Conservation (phyloP, 1,140 invertebrate genomes). For the Matsumurasca onukii region DNA sequence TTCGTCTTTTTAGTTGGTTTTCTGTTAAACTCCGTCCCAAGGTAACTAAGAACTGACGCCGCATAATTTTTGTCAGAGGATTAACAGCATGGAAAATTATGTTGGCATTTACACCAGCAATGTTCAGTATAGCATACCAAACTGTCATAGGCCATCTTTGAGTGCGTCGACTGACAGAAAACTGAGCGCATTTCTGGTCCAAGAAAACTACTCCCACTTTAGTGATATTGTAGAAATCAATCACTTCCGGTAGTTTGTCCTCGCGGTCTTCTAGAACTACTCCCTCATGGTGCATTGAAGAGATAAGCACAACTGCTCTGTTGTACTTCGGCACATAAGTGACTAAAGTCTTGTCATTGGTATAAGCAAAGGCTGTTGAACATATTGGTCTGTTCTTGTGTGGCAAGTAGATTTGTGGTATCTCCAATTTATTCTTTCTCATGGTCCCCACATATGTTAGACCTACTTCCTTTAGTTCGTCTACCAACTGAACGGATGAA, state of each 20-base stretch:
- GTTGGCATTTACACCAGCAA: slow-evolving; percentile 38
- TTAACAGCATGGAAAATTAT: slow-evolving; percentile 21
- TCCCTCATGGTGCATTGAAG: slow-evolving; percentile 44
- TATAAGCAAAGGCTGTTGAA: slow-evolving; percentile 33
- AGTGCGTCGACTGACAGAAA: slow-evolving; percentile 37
- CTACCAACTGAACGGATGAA: slow-evolving; percentile 45
- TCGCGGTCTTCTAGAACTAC: slow-evolving; percentile 34
- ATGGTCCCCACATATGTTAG: slow-evolving; percentile 50
- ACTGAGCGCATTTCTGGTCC: slow-evolving; percentile 42
- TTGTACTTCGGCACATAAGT: slow-evolving; percentile 37
- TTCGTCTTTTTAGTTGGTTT: neutral
- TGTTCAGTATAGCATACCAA: slow-evolving; percentile 42
- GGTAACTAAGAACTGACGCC: neutral
- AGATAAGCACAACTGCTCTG: slow-evolving; percentile 35
- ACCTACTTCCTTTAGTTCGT: slow-evolving; percentile 42
- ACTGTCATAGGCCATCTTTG: slow-evolving; percentile 43
- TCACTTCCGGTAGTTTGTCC: slow-evolving; percentile 42
- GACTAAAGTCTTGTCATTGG: slow-evolving; percentile 32
- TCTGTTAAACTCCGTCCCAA: slow-evolving; percentile 19
- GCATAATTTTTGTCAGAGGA: neutral
- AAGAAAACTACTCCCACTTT: slow-evolving; percentile 45
- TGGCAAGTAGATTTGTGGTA: slow-evolving; percentile 42
- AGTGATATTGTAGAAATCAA: slow-evolving; percentile 43
- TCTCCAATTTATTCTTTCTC: slow-evolving; percentile 50
- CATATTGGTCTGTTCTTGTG: slow-evolving; percentile 18